These are phyloP conservation scores for Lutraria lutraria DNA, from an alignment of 2,888 invertebrate genomes.

Conservation along the genomic window DNA sequence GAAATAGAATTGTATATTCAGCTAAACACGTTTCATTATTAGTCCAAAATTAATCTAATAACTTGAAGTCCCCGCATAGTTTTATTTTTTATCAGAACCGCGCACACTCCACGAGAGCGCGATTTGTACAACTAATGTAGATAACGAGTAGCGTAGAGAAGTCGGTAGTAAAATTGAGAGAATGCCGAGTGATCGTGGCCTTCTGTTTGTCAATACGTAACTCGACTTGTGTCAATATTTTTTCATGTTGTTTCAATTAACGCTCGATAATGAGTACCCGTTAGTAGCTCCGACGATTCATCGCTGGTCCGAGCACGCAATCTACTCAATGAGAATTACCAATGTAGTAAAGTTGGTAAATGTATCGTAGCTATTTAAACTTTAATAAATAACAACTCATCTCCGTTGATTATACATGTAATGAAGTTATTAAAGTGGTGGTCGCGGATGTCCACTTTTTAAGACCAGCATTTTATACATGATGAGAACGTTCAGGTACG, in stretches of 20 bases:
- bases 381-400: too few species aligned
- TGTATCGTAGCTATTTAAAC: slow-evolving; percentile 8
- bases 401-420: not conserved
- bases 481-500: too few species aligned
- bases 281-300: not conserved
- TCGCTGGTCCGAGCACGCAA: not conserved
- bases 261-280: slow-evolving; percentile 8
- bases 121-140: not conserved
- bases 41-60: not conserved
- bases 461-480: too few species aligned
- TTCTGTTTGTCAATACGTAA: slow-evolving; percentile 15
- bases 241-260: slow-evolving; percentile 39
- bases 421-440: too few species aligned
- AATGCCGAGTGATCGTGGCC: not conserved
- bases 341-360: slow-evolving; percentile 12
- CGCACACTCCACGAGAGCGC: not conserved
- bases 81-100: not conserved
- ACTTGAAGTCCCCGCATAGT: not conserved
- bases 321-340: not conserved
- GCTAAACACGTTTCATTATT: not conserved
- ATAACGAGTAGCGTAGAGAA: not conserved
- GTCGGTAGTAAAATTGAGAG: not conserved
- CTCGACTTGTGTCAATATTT: slow-evolving; percentile 23
- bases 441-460: too few species aligned
- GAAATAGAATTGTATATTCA: not conserved